Evolutionary conservation across 2,113 vertebrate genomes (phyloP), one percentile per base, ranked within the genome.

Genomic region (Bubo bubo): DNA sequence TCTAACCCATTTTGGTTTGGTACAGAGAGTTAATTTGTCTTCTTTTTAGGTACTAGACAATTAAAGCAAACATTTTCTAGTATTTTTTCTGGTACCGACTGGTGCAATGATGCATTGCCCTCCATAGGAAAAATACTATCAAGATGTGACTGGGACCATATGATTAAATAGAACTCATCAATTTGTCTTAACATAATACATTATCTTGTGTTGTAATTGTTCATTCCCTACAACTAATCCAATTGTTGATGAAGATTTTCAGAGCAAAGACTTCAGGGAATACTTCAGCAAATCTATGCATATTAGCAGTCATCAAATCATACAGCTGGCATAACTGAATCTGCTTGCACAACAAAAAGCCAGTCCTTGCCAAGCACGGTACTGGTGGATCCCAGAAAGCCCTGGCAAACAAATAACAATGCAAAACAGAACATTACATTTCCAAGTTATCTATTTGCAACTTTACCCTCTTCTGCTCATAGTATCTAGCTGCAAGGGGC

Each of bases 231-330:
- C 52, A 80, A 77, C 76, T 95, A 96, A 95, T 92, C 71, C 63
- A 90, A 77, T 88, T 91, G 83, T 53, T 91, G 76, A 94, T 67
- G 86, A 96, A 86, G 72, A 95, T 92, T 93, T 84, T 95, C 83
- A 88, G 73, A 76, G 49, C 37, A 59, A 80, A 72, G 93, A 66
- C 91, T 94, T 83, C 43, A 56, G 91, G 90, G 89, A 96, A 93
- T 91, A 81, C 43, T 94, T 81, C 60, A 81, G 91, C 64, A 94
- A 91, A 63, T 43, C 64, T 91, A 14, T 63, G 86, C 81, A 85
- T 88, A 79, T 94, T 82, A 93, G 64, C 60, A 79, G 56, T 56
- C 83, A 84, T 85, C 83, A 86, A 87, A 67, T 55, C 39, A 63
- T 12, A 52, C 64, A 75, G 47, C 43, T 86, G 62, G 47, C 68